These are phyloP conservation scores for Ruditapes philippinarum DNA, from an alignment of 1,140 invertebrate genomes.

Conservation along the genomic window DNA sequence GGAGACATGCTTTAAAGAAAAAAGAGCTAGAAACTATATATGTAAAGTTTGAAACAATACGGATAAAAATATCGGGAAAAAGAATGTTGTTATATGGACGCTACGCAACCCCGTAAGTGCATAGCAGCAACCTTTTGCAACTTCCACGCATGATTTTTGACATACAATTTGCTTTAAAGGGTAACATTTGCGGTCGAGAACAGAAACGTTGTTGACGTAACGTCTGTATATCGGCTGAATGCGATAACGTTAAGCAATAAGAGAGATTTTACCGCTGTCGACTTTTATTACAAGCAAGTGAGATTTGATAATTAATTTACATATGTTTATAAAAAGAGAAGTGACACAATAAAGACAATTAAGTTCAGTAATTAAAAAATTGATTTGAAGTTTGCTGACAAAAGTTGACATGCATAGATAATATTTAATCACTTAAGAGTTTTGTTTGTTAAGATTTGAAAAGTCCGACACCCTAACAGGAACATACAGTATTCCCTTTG, in stretches of 20 bases:
- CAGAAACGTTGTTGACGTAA: not conserved
- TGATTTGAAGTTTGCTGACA: slow-evolving; percentile 40
- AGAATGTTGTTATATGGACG: too few relatives aligned
- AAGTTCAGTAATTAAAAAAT: slow-evolving; percentile 42
- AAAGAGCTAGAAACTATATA: too few relatives aligned
- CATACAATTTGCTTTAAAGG: too few relatives aligned
- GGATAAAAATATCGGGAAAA: too few relatives aligned
- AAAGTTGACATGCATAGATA: slow-evolving; percentile 23
- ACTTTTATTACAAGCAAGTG: slow-evolving; percentile 55
- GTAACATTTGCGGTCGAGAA: too few relatives aligned
- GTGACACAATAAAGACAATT: slow-evolving; percentile 38
- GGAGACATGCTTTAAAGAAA: too few relatives aligned
- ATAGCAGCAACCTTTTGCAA: too few relatives aligned
- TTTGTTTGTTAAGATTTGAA: not conserved
- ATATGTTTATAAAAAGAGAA: slow-evolving; percentile 24
- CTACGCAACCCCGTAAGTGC: too few relatives aligned
- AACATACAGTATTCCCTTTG: not conserved
- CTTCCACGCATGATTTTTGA: too few relatives aligned
- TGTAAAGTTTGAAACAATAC: too few relatives aligned
- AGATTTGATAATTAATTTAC: slow-evolving; percentile 53
- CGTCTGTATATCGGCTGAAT: not conserved
- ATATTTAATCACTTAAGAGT: slow-evolving; percentile 34
- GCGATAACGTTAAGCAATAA: not conserved
- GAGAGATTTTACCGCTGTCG: not conserved
- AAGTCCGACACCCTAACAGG: not conserved